Evolutionary conservation across 1,140 invertebrate species (phyloP).

Genomic region (Eurosta solidaginis): DNA sequence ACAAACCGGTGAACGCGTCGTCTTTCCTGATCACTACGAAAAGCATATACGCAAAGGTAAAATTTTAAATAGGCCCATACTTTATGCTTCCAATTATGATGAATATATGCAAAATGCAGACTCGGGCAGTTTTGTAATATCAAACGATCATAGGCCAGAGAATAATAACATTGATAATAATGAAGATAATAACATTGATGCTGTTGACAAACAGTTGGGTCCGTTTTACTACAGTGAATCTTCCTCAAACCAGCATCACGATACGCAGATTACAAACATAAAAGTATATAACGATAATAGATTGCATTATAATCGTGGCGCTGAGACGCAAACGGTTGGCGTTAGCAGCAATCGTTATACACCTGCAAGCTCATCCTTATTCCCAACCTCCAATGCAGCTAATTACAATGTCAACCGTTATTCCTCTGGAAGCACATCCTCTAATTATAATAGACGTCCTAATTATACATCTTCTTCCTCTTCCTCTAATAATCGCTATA

Average conservation of each 20-base stretch:
- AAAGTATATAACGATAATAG: not conserved
- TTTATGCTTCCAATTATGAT: conserved; percentile 47
- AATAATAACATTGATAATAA: not conserved
- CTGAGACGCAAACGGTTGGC: not conserved
- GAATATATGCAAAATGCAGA: conserved; percentile 39
- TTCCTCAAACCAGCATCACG: not conserved
- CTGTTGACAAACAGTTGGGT: not conserved
- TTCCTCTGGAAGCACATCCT: not conserved
- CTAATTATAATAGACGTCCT: not conserved
- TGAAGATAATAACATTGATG: not conserved
- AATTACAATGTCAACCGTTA: not conserved
- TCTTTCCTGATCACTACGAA: conserved; percentile 52
- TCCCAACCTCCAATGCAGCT: not conserved
- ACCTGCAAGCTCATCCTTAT: not conserved
- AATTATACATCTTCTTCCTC: not conserved
- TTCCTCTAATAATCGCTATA: conserved; percentile 29
- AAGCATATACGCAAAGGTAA: conserved; percentile 46
- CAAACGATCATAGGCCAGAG: conserved; percentile 11
- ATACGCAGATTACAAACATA: not conserved
- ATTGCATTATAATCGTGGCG: not conserved
- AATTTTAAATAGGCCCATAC: conserved; percentile 47
- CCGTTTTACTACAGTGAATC: not conserved
- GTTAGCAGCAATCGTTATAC: not conserved
- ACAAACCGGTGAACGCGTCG: conserved; percentile 41
- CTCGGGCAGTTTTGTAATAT: conserved; percentile 45